Conservation (phyloP, 2,797 vertebrate genomes). For the Karalla daura region DNA sequence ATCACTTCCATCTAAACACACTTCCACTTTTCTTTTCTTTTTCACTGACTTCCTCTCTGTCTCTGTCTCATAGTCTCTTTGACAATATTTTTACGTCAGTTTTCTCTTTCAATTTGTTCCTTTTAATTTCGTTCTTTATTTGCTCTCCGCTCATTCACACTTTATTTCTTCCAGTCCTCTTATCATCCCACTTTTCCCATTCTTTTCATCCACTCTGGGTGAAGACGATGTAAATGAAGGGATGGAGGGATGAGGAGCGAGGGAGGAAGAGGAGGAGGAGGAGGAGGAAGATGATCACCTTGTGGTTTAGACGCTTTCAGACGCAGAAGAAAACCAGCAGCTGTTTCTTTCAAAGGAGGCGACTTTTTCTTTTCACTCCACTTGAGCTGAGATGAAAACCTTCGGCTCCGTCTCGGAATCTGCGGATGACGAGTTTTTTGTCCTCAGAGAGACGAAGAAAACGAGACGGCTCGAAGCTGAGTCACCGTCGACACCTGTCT, state of each 20-base stretch:
- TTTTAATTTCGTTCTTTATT: not conserved
- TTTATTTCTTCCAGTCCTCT: not conserved
- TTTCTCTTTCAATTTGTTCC: not conserved
- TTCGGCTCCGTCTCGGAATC: not conserved
- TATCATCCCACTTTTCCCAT: not conserved
- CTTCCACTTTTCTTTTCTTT: too few species aligned
- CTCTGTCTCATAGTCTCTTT: too few species aligned
- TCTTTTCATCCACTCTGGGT: too few species aligned
- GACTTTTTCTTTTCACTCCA: not conserved
- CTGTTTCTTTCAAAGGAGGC: conserved; percentile 23
- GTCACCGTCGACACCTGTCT: not conserved
- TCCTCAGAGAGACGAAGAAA: not conserved
- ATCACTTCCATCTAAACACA: too few species aligned
- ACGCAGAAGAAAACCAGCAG: conserved; percentile 23
- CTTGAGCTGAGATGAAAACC: conserved; percentile 10
- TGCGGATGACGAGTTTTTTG: not conserved
- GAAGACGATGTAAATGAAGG: not conserved
- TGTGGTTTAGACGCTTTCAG: not conserved
- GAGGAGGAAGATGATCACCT: not conserved
- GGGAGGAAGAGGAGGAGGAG: not conserved
- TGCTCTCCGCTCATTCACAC: not conserved
- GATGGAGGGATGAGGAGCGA: not conserved
- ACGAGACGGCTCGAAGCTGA: conserved; percentile 12
- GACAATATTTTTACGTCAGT: too few species aligned
- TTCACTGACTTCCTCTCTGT: too few species aligned